Conservation (phyloP, 2,888 invertebrate genomes). For the Perizoma affinitatum region DNA sequence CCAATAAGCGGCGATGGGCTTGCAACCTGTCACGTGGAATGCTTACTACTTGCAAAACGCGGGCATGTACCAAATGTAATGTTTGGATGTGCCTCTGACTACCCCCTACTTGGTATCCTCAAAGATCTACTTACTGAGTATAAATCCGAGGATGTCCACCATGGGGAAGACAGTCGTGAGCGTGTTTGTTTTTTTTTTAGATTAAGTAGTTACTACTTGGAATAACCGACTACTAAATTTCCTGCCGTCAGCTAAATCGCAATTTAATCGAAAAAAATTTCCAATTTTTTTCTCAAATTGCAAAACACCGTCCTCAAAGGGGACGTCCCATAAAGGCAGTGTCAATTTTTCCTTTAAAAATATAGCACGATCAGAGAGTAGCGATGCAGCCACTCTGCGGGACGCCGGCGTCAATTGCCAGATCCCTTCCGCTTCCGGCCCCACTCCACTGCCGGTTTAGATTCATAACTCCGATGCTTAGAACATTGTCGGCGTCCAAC, state of each 20-base stretch:
- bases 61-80: no score
- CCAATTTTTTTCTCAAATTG: constrained; percentile 33
- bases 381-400: constrained; percentile 59
- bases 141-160: no score
- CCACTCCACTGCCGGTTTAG: constrained; percentile 64
- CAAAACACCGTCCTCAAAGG: constrained; percentile 29
- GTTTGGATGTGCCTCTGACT: no score
- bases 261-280: constrained; percentile 14
- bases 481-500: constrained; percentile 61
- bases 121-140: no score
- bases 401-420: constrained; percentile 73
- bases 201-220: no score
- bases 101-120: no score
- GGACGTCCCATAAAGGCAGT: constrained; percentile 48
- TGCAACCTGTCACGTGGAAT: no score
- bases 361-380: constrained; percentile 52
- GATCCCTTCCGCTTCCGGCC: constrained; percentile 77
- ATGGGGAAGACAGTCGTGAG: no score
- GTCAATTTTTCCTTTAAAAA: constrained; percentile 54
- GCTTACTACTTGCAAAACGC: no score
- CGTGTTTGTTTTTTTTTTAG: no score
- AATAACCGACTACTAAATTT: constrained; percentile 25
- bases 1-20: no score
- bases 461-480: constrained; percentile 65
- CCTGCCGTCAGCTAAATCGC: constrained; percentile 25